A percentile compares a stretch with the other conserved stretches of the same genome.
phyloP scores from a whole-genome alignment of 2,888 invertebrate species.

The Drosophila gaucha region DNA sequence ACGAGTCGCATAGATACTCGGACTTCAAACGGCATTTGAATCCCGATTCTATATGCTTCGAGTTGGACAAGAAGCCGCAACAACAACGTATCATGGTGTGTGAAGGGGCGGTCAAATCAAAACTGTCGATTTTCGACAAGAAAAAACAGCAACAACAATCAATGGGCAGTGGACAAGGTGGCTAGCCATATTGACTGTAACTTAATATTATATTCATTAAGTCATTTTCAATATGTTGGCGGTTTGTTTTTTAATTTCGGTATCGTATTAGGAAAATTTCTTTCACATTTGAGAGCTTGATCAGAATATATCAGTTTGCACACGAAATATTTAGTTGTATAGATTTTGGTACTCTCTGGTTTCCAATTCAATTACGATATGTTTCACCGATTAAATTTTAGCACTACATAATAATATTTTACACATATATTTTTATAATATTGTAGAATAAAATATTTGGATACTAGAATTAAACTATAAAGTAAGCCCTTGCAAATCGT shows the following conservation, averaged over 20 bases:
- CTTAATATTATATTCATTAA: conserved; percentile 23
- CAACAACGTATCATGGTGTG: conserved; percentile 91
- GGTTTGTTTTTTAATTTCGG: conserved; percentile 22
- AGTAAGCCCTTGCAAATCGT: conserved; percentile 18
- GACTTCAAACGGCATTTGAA: conserved; percentile 82
- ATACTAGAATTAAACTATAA: conserved; percentile 21
- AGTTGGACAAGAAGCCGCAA: conserved; percentile 85
- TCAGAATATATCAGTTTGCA: conserved; percentile 26
- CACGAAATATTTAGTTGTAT: conserved; percentile 17
- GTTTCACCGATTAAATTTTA: conserved; percentile 38
- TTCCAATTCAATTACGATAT: conserved; percentile 19
- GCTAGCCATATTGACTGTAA: conserved; percentile 26
- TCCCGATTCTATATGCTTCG: conserved; percentile 83
- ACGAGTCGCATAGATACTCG: conserved; percentile 81
- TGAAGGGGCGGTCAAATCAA: conserved; percentile 94
- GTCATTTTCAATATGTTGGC: conserved; percentile 26
- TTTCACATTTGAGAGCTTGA: conserved; percentile 16
- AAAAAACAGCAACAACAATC: conserved; percentile 85
- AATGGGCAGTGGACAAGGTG: conserved; percentile 42
- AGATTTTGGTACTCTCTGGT: conserved; percentile 9
- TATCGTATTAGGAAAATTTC: conserved; percentile 12
- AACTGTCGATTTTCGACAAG: conserved; percentile 93
- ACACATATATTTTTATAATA: not conserved
- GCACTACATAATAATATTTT: conserved; percentile 14
- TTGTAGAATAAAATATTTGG: conserved; percentile 13